phyloP scores from a whole-genome alignment of 2,797 vertebrate genomes.

The Tragopan temminckii region DNA sequence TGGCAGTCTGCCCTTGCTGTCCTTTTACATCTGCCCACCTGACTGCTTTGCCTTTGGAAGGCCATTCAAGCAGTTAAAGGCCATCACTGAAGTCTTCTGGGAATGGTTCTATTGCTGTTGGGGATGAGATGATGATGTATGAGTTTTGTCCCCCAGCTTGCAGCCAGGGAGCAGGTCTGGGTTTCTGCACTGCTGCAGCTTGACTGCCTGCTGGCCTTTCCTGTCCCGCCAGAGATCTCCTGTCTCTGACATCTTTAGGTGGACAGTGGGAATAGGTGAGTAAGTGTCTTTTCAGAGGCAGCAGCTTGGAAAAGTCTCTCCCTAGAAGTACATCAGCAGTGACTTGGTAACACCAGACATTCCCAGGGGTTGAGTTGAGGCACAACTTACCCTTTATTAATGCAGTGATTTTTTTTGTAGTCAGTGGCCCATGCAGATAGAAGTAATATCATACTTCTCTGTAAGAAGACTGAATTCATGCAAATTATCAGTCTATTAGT shows the following conservation, averaged over 20 bases:
- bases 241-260: neutral
- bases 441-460: neutral
- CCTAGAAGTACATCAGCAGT: neutral
- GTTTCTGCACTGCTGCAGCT: neutral
- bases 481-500: neutral
- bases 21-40: neutral
- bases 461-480: neutral
- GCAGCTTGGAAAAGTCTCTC: neutral
- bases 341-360: neutral
- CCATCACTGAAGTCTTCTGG: neutral
- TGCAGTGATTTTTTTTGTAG: neutral
- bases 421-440: rapidly evolving
- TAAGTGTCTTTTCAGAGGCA: neutral
- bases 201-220: neutral
- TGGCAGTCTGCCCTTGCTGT: neutral
- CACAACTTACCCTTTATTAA: neutral
- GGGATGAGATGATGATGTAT: neutral
- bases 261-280: neutral
- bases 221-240: neutral
- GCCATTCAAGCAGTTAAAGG: neutral
- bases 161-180: neutral
- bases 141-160: neutral
- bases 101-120: neutral
- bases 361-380: neutral
- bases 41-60: neutral